These are phyloP conservation scores for Sarcophaga rosellei DNA, from an alignment of 2,888 invertebrate genomes.

Conservation along the genomic window DNA sequence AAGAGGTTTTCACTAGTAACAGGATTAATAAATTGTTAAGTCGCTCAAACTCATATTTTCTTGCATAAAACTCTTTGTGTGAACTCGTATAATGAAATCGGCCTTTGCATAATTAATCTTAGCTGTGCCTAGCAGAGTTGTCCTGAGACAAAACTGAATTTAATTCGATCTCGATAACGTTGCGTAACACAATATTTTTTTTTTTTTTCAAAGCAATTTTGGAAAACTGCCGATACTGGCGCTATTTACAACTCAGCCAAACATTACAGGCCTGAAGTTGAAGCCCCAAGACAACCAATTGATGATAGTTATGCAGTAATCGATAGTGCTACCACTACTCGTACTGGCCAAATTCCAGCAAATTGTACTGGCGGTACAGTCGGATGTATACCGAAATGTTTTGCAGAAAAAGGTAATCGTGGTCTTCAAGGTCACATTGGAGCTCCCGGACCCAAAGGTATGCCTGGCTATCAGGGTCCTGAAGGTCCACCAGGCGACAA, in stretches of 20 bases:
- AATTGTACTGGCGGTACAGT: slow-evolving; percentile 85
- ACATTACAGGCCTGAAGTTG: slow-evolving; percentile 73
- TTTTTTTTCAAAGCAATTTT: slow-evolving; percentile 78
- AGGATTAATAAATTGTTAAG: no score
- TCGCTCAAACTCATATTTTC: no score
- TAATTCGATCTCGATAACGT: no score
- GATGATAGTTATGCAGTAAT: slow-evolving; percentile 79
- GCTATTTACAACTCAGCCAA: slow-evolving; percentile 76
- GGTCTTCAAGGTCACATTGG: slow-evolving; percentile 89
- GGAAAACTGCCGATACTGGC: slow-evolving; percentile 78
- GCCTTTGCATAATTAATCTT: no score
- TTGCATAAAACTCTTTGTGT: no score
- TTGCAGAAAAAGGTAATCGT: slow-evolving; percentile 92
- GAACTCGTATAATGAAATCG: no score
- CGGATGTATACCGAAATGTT: slow-evolving; percentile 92
- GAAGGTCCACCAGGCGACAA: slow-evolving; percentile 94
- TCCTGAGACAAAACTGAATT: no score
- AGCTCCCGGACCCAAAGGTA: slow-evolving; percentile 87
- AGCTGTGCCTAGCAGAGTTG: no score
- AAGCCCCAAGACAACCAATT: slow-evolving; percentile 73
- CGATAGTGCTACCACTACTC: slow-evolving; percentile 76
- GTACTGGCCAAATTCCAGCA: slow-evolving; percentile 81
- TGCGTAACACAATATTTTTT: no score
- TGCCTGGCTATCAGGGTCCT: slow-evolving; percentile 90
- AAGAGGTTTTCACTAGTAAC: no score